Evolutionary conservation across 2,797 vertebrate species (phyloP), one percentile per base, ranked within the genome.

Genomic region (Percopsis omiscomaycus): DNA sequence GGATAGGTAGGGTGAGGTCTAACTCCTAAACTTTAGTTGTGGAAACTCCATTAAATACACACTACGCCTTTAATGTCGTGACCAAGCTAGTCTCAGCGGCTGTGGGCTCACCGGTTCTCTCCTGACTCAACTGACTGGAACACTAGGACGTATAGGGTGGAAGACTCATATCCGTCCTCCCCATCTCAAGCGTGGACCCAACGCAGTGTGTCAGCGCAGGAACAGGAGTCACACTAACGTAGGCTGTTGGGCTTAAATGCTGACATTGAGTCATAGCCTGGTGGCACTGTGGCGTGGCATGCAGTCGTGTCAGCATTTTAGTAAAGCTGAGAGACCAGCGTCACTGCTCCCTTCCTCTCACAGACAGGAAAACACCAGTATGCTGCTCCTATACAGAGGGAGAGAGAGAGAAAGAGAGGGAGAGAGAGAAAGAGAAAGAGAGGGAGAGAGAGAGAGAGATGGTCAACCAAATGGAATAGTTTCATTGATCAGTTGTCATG

Each of bases 401-500:
- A 65, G 74, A 63, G 59, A 32, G 32, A 52, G 56, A 48, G 77
- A 1, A 13, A 55, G 12, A 56, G 45, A 51, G 29, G 57, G 44
- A 64, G 49, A n/a, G 13, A 51, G 8, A 47, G 42, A 56, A 5
- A 28, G 28, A 55, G 29, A 30, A 6, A 30, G 44, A 66, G 67
- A 55, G 29, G 52, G 16, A 53, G 52, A 58, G 52, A 56, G 69
- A 68, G 74, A 80, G 66, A 78, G 66, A 69, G 65, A 59, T 71
- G 74, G 81, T 82, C 81, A 74, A 75, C 83, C 86, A 85, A 88
- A 87, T 85, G 80, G 82, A 89, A 86, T 80, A 81, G 70, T 82
- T 88, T 87, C 73, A 88, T 89, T 89, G 87, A 89, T 89, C 81
- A 88, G 87, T 77, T 82, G 82, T 84, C 80, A 81, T 83, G 86